Conservation (phyloP, 92 coral and sea anemone genomes). For the Hydrozoanthus gracilis region DNA sequence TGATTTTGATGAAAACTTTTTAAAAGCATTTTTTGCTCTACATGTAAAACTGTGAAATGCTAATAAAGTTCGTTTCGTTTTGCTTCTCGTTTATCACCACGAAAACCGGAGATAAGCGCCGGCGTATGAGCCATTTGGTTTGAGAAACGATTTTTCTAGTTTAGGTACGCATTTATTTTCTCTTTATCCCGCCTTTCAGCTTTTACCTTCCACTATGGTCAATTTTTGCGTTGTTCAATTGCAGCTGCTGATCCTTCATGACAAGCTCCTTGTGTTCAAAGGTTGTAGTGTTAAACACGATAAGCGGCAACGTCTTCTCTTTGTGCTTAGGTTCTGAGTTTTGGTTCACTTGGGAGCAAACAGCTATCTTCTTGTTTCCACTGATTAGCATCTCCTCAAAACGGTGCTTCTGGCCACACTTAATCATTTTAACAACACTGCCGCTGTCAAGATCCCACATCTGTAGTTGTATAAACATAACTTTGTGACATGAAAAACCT, state of each 20-base stretch:
- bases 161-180: too few species aligned
- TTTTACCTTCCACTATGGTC: conserved; percentile 73
- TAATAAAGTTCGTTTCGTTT: too few species aligned
- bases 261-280: conserved; percentile 66
- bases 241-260: conserved; percentile 49
- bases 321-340: conserved; percentile 47
- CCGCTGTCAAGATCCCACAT: conserved; percentile 90
- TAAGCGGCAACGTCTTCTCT: conserved; percentile 71
- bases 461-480: neutral
- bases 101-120: too few species aligned
- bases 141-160: too few species aligned
- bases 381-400: conserved; percentile 89
- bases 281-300: conserved; percentile 57
- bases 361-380: conserved; percentile 72
- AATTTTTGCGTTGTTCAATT: conserved; percentile 62
- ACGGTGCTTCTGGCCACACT: conserved; percentile 76
- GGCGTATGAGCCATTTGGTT: too few species aligned
- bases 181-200: too few species aligned
- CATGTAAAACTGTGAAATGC: too few species aligned
- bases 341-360: conserved; percentile 72
- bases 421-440: conserved; percentile 75
- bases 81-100: too few species aligned
- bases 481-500: too few species aligned
- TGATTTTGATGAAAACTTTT: too few species aligned
- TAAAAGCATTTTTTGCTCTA: too few species aligned